Evolutionary conservation across 2,113 vertebrate species (phyloP).

Genomic region (Tor tambroides): DNA sequence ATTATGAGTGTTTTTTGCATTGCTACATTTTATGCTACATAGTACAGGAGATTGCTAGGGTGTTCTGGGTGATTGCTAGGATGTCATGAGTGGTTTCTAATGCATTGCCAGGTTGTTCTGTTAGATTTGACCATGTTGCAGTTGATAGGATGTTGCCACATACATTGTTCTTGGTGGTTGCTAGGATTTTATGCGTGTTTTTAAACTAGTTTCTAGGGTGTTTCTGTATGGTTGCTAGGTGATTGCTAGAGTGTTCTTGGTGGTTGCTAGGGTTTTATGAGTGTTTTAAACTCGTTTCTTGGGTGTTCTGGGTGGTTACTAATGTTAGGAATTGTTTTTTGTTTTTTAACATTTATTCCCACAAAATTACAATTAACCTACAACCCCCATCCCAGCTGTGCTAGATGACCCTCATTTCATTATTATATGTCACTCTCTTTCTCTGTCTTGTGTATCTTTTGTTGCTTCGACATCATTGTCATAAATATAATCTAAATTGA

Average conservation of each 20-base stretch:
- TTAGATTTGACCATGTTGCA: not conserved
- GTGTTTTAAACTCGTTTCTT: not conserved
- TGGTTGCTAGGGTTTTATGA: not conserved
- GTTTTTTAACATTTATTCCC: not conserved
- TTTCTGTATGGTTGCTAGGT: not conserved
- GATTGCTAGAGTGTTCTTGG: not conserved
- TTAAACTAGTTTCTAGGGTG: not conserved
- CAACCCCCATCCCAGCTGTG: slow-evolving; percentile 24
- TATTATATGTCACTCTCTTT: slow-evolving; percentile 13
- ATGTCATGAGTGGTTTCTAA: not conserved
- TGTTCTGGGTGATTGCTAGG: not conserved
- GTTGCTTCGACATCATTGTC: slow-evolving; percentile 34
- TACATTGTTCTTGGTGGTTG: too few species aligned
- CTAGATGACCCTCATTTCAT: slow-evolving; percentile 23
- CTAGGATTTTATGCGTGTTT: not conserved
- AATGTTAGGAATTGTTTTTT: not conserved
- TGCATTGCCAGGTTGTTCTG: not conserved
- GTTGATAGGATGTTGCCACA: not conserved
- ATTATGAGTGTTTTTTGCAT: not conserved
- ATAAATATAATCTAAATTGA: not conserved
- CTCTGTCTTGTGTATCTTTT: not conserved
- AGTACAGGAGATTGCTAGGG: too few species aligned
- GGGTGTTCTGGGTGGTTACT: not conserved
- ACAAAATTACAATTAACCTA: not conserved
- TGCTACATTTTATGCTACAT: not conserved